These are phyloP conservation scores for Sylvia atricapilla DNA, from an alignment of 2,113 vertebrate species.

Conservation along the genomic window DNA sequence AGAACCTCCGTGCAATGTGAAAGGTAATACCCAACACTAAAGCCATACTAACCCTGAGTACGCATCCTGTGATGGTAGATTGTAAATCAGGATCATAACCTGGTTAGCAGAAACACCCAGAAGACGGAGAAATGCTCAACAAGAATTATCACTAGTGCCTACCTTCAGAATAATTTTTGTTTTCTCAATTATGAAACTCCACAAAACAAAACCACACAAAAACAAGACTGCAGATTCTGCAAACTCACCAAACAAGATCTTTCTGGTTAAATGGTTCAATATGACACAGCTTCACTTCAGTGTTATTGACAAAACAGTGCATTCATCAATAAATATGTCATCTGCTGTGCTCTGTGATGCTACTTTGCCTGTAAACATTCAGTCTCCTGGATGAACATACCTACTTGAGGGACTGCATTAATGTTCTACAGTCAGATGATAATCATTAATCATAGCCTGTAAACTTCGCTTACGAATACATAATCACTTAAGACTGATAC, in stretches of 20 bases:
- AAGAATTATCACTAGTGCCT: neutral
- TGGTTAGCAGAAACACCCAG: neutral
- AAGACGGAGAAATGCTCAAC: neutral
- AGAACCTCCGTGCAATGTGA: neutral
- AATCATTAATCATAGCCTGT: neutral
- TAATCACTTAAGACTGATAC: neutral
- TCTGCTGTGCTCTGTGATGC: neutral
- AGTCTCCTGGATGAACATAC: neutral
- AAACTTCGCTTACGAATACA: neutral
- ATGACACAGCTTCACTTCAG: slow-evolving; percentile 27
- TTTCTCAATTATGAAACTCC: neutral
- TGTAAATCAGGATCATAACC: neutral
- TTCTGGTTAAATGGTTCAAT: slow-evolving; percentile 28
- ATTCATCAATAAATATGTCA: slow-evolving; percentile 55
- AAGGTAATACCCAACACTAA: neutral
- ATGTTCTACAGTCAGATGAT: neutral
- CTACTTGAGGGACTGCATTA: neutral
- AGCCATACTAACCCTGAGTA: neutral
- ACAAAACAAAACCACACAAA: neutral
- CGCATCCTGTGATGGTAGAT: neutral
- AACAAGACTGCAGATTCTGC: neutral
- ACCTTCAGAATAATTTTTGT: neutral
- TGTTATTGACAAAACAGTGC: slow-evolving; percentile 51
- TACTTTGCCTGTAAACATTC: slow-evolving; percentile 4
- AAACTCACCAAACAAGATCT: neutral